phyloP scores from a whole-genome alignment of 53 echinoderm and acorn worm species.

The Hippasteria phrygiana region DNA sequence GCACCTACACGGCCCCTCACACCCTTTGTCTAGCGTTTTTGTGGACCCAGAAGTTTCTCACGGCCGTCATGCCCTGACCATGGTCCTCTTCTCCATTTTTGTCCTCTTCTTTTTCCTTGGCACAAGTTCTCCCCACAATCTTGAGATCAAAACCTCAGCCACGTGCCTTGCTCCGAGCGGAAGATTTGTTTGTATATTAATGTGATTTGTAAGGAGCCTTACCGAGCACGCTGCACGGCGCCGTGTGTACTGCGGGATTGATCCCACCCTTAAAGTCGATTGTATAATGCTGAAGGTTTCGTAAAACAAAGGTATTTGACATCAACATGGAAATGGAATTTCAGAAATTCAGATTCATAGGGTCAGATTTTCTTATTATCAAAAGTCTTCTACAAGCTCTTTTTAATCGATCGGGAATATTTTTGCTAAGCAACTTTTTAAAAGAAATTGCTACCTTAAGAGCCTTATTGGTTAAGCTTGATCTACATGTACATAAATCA shows the following conservation, averaged over 20 bases:
- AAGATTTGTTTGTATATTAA: slow-evolving; percentile 58
- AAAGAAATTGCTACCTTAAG: no score
- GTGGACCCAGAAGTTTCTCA: slow-evolving; percentile 22
- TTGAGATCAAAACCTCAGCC: slow-evolving; percentile 47
- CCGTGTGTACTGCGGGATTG: neutral
- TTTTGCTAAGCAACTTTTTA: no score
- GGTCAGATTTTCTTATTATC: no score
- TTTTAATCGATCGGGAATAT: no score
- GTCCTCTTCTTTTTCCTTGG: neutral
- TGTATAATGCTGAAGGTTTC: neutral
- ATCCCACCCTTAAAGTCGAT: neutral
- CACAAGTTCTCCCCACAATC: slow-evolving; percentile 1
- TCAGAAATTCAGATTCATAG: neutral
- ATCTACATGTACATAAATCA: no score
- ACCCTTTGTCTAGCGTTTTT: neutral
- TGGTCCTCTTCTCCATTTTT: neutral
- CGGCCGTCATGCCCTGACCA: neutral
- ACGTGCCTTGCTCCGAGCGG: slow-evolving; percentile 55
- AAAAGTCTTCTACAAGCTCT: no score
- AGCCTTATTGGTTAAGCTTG: no score
- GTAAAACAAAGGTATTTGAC: neutral
- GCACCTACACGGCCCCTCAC: neutral
- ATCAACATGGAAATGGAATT: neutral
- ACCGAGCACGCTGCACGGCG: neutral
- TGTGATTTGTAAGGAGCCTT: slow-evolving; percentile 49